phyloP scores from a whole-genome alignment of 2,113 vertebrate genomes.

The Phocoena phocoena region DNA sequence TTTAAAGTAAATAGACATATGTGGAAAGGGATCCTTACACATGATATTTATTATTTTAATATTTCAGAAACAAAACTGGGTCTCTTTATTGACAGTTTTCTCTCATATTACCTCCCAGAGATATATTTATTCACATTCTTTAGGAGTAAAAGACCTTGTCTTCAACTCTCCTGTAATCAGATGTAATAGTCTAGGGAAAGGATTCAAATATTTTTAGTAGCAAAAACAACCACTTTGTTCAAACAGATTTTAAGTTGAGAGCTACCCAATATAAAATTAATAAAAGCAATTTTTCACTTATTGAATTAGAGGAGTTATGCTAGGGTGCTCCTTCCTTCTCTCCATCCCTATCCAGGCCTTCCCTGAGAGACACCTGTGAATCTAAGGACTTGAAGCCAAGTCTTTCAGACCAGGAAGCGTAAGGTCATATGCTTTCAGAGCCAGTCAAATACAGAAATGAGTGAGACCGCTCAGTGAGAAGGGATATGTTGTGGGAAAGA shows the following conservation, averaged over 20 bases:
- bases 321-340: too few species aligned
- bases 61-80: neutral
- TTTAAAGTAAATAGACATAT: neutral
- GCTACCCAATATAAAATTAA: neutral
- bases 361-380: neutral
- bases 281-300: neutral
- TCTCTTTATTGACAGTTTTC: neutral
- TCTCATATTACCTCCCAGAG: neutral
- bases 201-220: conserved; percentile 10
- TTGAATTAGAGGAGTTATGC: neutral
- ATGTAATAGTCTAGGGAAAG: neutral
- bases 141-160: neutral
- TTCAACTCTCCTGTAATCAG: neutral
- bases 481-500: neutral
- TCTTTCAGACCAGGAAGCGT: neutral
- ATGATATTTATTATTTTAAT: conserved; percentile 31
- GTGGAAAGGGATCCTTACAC: neutral
- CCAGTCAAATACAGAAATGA: neutral
- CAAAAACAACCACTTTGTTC: neutral
- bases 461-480: neutral
- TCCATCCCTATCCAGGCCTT: neutral
- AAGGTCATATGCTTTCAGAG: neutral
- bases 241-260: neutral
- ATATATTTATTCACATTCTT: neutral
- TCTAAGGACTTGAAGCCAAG: neutral